A percentile compares a stretch with the other conserved stretches of the same genome.
These are phyloP conservation scores for Anoplius nigerrimus DNA, from an alignment of 2,888 invertebrate genomes.

Conservation along the genomic window DNA sequence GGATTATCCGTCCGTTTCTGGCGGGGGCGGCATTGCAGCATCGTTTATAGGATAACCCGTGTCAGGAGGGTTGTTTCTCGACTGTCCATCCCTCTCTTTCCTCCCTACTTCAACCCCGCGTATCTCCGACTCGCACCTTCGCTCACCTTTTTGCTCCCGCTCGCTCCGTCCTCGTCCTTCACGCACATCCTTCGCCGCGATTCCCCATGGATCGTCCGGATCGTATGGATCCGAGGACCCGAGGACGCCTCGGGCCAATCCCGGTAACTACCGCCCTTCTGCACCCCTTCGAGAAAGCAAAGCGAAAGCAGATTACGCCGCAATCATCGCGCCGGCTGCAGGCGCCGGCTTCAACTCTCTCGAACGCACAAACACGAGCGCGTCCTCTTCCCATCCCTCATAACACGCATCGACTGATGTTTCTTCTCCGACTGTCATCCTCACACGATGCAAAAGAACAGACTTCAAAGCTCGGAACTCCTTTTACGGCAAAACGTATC, in stretches of 20 bases:
- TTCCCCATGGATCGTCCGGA: conserved; percentile 34
- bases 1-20: conserved; percentile 66
- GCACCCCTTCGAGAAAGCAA: conserved; percentile 57
- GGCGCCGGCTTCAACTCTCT: conserved; percentile 6
- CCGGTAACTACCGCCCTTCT: conserved; percentile 27
- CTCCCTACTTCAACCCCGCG: conserved; percentile 14
- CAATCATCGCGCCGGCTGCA: conserved; percentile 66
- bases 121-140: conserved; percentile 19
- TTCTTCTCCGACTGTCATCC: too few relatives aligned
- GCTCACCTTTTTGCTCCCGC: conserved; percentile 13
- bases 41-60: conserved; percentile 72
- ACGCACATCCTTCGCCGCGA: conserved; percentile 27
- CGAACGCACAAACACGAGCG: too few relatives aligned
- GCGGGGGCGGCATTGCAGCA: conserved; percentile 63
- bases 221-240: conserved; percentile 34
- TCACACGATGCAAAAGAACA: too few relatives aligned
- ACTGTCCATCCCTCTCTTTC: conserved; percentile 2
- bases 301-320: conserved; percentile 72
- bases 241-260: conserved; percentile 17
- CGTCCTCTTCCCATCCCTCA: conserved; percentile 22
- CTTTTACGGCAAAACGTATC: too few relatives aligned
- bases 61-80: conserved; percentile 58
- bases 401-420: too few relatives aligned
- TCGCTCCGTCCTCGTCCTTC: conserved; percentile 19
- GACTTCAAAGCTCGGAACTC: too few relatives aligned